Conservation (phyloP, 2,797 vertebrate species). For the Tamandua tetradactyla region DNA sequence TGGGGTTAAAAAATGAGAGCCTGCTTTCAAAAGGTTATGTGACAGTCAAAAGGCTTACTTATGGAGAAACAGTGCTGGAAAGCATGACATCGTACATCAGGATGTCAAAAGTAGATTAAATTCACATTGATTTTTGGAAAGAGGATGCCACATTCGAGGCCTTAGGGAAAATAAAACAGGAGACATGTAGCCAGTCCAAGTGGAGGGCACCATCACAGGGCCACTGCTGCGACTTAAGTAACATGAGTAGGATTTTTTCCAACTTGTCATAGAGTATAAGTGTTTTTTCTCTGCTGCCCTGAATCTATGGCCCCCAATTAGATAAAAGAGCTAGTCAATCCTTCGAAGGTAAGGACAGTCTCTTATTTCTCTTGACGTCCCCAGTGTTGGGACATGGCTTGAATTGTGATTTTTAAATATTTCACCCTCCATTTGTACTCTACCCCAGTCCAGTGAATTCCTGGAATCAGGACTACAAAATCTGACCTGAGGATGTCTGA, state of each 20-base stretch:
- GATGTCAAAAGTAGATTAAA: slow-evolving; percentile 30
- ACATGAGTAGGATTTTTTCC: neutral
- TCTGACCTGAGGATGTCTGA: neutral
- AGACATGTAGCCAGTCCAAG: neutral
- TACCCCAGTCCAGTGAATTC: neutral
- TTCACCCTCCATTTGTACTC: neutral
- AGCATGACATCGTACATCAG: slow-evolving; percentile 16
- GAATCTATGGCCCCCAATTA: neutral
- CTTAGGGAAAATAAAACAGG: slow-evolving; percentile 15
- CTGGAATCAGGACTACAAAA: neutral
- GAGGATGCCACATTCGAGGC: neutral
- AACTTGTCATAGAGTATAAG: neutral
- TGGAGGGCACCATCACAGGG: neutral
- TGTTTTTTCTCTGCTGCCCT: neutral
- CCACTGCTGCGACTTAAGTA: neutral
- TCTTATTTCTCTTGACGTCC: neutral
- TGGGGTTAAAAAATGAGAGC: neutral
- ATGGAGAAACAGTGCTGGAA: neutral
- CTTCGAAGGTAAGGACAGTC: neutral
- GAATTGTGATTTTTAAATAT: neutral
- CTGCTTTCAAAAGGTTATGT: neutral
- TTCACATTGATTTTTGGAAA: slow-evolving; percentile 65
- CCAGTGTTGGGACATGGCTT: neutral
- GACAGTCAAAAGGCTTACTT: neutral
- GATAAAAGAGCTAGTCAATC: neutral